Evolutionary conservation across 2,888 invertebrate genomes (phyloP), one percentile per base, ranked within the genome.

Genomic region (Pseudeuparius sepicola): DNA sequence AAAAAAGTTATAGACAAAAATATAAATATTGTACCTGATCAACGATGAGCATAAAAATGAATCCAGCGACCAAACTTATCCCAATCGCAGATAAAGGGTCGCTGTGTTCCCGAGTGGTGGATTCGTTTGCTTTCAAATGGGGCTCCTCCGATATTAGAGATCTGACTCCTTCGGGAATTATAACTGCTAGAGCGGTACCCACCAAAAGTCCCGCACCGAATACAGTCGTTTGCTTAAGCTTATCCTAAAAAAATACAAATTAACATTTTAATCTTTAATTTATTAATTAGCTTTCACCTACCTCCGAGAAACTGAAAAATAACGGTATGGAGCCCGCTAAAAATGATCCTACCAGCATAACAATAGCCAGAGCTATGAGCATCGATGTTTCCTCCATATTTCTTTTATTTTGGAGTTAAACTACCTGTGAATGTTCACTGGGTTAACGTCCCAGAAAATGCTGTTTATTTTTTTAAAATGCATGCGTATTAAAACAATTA

Each of bases 101-200:
- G 37, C 56, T 54, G 28, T 57, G 51, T 26, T 64, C 64, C 0
- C 52, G 51, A 60, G 66, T 46, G 56, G 65, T 0, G 57, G 65
- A 24, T 59, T 60, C 3, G 23, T 47, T 44, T 13, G 47, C 38
- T 14, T 47, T 45, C n/a, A 37, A 30, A 23, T 41, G 38, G 9
- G 39, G 20, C 34, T 53, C 44, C 34, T 56, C 60, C 44, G 52
- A 51, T 41, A 55, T 68, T 31, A 90, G 57, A 0, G 88, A 78
- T 39, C 92, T 72, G n/a, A 98, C 87, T 4, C 98, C 98, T 66
- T 98, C 98, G 0, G 98, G 98, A 49, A 98, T 96, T 35, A 98
- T 98, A 1, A 98, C 97, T 4, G 93, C 87, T 17, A 99, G 63
- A 0, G 98, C 96, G 15, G 98, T 97, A 2, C 98, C 98, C 1